Conservation (phyloP, 2,888 invertebrate species). For the Polia nebulosa region DNA sequence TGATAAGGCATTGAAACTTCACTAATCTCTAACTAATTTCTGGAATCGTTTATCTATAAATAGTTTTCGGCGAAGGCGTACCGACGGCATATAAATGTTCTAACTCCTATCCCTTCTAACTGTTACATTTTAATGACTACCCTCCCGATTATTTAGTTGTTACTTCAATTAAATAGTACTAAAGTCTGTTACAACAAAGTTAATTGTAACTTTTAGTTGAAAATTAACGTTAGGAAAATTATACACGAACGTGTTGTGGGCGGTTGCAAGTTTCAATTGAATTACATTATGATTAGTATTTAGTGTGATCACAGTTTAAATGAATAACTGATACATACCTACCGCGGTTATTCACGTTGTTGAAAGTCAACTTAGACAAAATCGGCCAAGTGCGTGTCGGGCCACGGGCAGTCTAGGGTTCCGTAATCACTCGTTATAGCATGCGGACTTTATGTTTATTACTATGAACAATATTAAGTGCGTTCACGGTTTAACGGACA, state of each 20-base stretch:
- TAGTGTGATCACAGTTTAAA: constrained; percentile 1
- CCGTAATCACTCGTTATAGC: no score
- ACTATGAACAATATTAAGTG: no score
- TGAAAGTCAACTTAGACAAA: not conserved
- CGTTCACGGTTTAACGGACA: no score
- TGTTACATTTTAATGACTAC: constrained; percentile 30
- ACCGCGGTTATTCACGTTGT: not conserved
- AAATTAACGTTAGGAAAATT: constrained; percentile 13
- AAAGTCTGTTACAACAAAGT: constrained; percentile 10
- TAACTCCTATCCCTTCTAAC: constrained; percentile 10
- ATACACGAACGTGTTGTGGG: constrained; percentile 6
- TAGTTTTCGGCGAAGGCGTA: not conserved
- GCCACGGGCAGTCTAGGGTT: no score
- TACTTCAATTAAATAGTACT: constrained; percentile 36
- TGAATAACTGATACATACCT: not conserved
- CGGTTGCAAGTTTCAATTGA: constrained; percentile 8
- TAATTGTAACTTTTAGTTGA: constrained; percentile 24
- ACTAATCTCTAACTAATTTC: not conserved
- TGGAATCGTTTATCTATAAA: not conserved
- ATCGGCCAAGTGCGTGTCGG: no score
- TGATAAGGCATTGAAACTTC: not conserved
- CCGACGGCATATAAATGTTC: constrained; percentile 1
- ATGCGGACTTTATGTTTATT: no score
- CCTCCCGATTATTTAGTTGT: constrained; percentile 36
- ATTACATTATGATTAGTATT: constrained; percentile 11